Percentiles rank a stretch among this genome's conserved stretches.
These are phyloP conservation scores for Pseudopipra pipra DNA, from an alignment of 2,113 vertebrate species.

Conservation along the genomic window DNA sequence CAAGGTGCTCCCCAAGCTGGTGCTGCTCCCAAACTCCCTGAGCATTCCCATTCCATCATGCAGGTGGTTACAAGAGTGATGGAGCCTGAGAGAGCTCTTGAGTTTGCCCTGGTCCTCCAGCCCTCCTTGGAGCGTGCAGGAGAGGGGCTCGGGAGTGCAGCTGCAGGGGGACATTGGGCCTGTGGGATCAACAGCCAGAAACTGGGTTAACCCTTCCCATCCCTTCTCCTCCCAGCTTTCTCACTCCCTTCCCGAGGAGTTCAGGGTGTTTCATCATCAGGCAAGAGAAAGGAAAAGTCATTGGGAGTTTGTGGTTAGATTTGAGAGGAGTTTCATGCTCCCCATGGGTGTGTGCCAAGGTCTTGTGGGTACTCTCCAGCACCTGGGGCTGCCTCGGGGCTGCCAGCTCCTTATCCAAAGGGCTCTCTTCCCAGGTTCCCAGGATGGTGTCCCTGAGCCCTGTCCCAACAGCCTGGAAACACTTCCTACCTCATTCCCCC, in stretches of 20 bases:
- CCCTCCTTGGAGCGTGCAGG: neutral
- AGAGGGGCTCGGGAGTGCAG: neutral
- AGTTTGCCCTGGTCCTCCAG: neutral
- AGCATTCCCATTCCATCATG: neutral
- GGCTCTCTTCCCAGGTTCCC: neutral
- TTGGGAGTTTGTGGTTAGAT: fast-evolving
- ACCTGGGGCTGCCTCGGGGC: neutral
- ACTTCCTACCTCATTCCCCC: neutral
- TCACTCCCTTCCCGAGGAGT: fast-evolving
- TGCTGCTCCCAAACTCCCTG: neutral
- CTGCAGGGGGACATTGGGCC: neutral
- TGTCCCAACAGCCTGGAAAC: neutral
- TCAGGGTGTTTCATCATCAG: neutral
- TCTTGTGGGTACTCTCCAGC: neutral
- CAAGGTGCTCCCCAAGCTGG: fast-evolving
- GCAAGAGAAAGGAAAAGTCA: neutral
- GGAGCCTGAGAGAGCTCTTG: neutral
- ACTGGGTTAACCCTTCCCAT: neutral
- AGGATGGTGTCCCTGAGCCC: neutral
- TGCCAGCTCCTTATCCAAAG: neutral
- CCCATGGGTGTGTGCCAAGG: fast-evolving
- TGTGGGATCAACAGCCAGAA: neutral
- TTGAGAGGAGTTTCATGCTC: neutral
- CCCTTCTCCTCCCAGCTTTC: neutral
- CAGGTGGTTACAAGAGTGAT: neutral